Base-by-base conservation (phyloP, 2,797 vertebrate species). In the Ateles fusciceps region DNA sequence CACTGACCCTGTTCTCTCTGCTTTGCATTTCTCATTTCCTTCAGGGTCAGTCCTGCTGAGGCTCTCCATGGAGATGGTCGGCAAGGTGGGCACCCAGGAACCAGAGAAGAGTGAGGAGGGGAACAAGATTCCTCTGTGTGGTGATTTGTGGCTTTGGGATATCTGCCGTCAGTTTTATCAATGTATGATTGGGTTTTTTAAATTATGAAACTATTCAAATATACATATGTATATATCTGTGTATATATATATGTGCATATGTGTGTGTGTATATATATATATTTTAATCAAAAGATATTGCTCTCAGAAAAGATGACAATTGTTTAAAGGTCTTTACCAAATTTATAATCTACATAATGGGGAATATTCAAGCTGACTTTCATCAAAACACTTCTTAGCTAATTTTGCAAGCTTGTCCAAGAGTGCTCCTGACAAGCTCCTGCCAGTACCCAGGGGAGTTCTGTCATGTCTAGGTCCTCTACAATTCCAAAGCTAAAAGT, bases 1-100 rank as follows among this genome's bases (percentile, higher is more conserved):
- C 55, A 21, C 0, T 26, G 0, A 1, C 22, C 4, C 44, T n/a
- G 26, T 33, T 1, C 0, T 26, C 46, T 72, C 94, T 42, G 64
- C 46, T 48, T 42, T 28, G 50, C 10, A 4, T 57, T 90, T 95
- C 76, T 89, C 75, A 21, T 89, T 91, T 95, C 81, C 75, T 78
- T 46, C 28, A 0, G 1, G 9, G 50, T 52, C 52, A 46, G 74
- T 74, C 55, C 59, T 5, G 1, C 21, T 0, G 12, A 44, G 50
- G 30, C 5, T 30, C 68, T 36, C 39, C 12, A 0, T 9, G 21
- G 28, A 21, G 64, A 14, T 71, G 0, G 0, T 15, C 11, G 59
- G 42, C 68, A 46, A 64, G 21, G 8, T 1, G 0, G 33, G 33
- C 9, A 1, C 28, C 88, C 36, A 39, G 15, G 19, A 50, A 44